Evolutionary conservation across 2,113 vertebrate species (phyloP).

Genomic region (Microtus ochrogaster): DNA sequence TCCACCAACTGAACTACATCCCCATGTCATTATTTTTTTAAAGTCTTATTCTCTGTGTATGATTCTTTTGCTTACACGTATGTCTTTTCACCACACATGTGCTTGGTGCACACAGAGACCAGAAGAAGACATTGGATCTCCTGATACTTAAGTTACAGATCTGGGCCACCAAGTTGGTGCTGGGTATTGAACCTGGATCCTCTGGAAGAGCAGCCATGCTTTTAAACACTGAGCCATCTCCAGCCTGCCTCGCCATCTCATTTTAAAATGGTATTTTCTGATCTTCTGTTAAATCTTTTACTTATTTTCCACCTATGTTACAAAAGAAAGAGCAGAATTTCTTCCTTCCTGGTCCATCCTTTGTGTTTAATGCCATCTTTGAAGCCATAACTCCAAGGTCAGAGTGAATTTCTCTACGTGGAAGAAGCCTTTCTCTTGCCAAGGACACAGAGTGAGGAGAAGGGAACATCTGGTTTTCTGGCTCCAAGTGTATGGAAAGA

Average conservation of each 20-base stretch:
- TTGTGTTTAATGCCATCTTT: background rate
- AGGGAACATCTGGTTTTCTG: conserved; percentile 1
- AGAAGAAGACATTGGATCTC: background rate
- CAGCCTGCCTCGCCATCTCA: background rate
- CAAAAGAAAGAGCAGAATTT: background rate
- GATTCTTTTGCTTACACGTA: background rate
- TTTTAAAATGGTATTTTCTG: background rate
- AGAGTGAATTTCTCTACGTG: background rate
- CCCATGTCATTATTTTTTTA: background rate
- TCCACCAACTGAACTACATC: background rate
- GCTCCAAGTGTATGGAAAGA: background rate
- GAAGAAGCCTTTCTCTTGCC: background rate
- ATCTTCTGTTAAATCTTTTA: background rate
- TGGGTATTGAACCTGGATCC: background rate
- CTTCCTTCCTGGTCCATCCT: background rate
- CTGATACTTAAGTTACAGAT: background rate
- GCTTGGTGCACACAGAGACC: background rate
- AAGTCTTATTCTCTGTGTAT: background rate
- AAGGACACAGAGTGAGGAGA: conserved; percentile 4
- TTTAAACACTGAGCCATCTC: background rate
- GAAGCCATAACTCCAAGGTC: background rate
- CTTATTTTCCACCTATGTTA: background rate
- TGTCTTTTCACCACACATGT: background rate
- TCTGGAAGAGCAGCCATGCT: background rate
- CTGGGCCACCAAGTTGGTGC: background rate